These are phyloP conservation scores for Coendou prehensilis DNA, from an alignment of 2,797 vertebrate species.

Conservation along the genomic window DNA sequence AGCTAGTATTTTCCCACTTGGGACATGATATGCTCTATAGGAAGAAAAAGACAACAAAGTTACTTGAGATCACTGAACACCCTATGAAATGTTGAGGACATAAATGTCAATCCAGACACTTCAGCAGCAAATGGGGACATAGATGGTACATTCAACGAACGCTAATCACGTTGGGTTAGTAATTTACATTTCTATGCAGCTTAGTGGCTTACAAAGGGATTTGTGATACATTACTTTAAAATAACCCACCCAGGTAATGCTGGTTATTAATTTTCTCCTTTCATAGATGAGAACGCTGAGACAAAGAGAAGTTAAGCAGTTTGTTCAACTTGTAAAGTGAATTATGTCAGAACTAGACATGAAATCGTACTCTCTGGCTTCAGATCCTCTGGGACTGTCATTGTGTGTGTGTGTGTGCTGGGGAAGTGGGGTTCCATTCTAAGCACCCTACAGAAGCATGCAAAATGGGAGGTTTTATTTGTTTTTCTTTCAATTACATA, in stretches of 20 bases:
- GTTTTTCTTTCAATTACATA: slow-evolving; percentile 51
- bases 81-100: slow-evolving; percentile 55
- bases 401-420: fast-evolving
- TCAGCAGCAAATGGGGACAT: background rate
- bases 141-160: slow-evolving; percentile 34
- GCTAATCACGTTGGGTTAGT: background rate
- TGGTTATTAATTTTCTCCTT: background rate
- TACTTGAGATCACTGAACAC: slow-evolving; percentile 66
- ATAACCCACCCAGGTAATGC: background rate
- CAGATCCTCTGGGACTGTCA: background rate
- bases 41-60: slow-evolving; percentile 71
- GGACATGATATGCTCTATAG: slow-evolving; percentile 95
- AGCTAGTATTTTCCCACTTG: slow-evolving; percentile 96
- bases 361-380: background rate
- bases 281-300: slow-evolving; percentile 29
- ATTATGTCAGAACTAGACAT: background rate
- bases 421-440: background rate
- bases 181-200: slow-evolving; percentile 48
- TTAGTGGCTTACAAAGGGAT: slow-evolving; percentile 35
- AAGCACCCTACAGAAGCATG: background rate
- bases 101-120: slow-evolving; percentile 36
- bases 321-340: background rate
- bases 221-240: slow-evolving; percentile 38
- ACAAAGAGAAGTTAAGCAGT: background rate
- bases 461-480: background rate